These are phyloP conservation scores for Channa striata DNA, from an alignment of 2,797 vertebrate genomes.

Conservation along the genomic window DNA sequence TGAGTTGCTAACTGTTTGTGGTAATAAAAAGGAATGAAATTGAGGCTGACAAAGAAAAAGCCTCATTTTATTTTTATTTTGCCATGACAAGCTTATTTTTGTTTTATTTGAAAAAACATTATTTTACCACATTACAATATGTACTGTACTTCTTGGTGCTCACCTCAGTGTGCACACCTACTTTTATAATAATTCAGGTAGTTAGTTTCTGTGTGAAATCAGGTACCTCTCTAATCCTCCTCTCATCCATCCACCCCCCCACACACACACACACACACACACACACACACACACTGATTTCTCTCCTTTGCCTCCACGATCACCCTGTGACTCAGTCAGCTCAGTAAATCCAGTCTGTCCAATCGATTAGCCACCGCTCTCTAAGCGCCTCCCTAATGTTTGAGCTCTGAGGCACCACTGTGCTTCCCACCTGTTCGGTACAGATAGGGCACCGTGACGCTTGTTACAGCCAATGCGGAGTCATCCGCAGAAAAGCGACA, in stretches of 20 bases:
- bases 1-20: neutral
- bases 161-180: neutral
- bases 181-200: conserved; percentile 14
- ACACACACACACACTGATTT: conserved; percentile 26
- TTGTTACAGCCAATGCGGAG: conserved; percentile 36
- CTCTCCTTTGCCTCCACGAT: conserved; percentile 29
- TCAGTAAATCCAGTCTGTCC: conserved; percentile 69
- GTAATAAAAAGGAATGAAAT: too few relatives aligned
- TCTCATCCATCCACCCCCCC: conserved; percentile 8
- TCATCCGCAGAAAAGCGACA: conserved; percentile 27
- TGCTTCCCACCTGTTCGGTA: conserved; percentile 71
- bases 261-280: conserved; percentile 25
- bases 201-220: conserved; percentile 33
- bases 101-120: too few relatives aligned
- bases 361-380: conserved; percentile 73
- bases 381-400: conserved; percentile 51
- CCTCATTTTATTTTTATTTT: neutral
- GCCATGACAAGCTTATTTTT: neutral
- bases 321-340: conserved; percentile 57
- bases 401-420: conserved; percentile 51
- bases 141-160: too few relatives aligned
- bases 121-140: too few relatives aligned
- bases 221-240: conserved; percentile 18
- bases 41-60: neutral
- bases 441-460: conserved; percentile 50